Conservation (phyloP, 2,888 invertebrate species). For the Orthosia cruda region DNA sequence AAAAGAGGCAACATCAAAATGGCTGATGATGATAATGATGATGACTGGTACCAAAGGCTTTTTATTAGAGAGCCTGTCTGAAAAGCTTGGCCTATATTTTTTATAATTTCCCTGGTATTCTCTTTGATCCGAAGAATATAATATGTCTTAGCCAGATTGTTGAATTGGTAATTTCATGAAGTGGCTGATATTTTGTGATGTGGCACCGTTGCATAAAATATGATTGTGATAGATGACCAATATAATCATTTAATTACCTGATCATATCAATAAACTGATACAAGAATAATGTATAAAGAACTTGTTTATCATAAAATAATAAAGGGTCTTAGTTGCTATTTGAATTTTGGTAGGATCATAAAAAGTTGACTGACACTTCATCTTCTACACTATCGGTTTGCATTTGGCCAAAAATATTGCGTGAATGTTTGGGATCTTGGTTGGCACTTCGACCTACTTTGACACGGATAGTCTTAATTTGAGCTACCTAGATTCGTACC, state of each 20-base stretch:
- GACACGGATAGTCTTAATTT: not conserved
- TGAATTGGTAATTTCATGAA: not conserved
- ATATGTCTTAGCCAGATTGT: not conserved
- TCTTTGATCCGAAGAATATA: not conserved
- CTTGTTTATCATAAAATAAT: too few species aligned
- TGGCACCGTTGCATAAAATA: not conserved
- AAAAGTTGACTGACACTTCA: not conserved
- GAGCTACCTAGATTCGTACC: conserved; percentile 72
- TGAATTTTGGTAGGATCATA: too few species aligned
- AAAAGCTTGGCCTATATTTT: not conserved
- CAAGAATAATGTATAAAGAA: too few species aligned
- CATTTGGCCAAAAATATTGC: not conserved
- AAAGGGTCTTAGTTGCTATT: too few species aligned
- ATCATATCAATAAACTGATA: too few species aligned
- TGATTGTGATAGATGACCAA: not conserved
- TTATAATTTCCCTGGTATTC: not conserved
- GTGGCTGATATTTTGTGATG: not conserved
- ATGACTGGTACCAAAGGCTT: not conserved
- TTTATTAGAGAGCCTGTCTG: not conserved
- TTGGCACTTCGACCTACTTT: not conserved
- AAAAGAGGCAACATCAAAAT: too few species aligned
- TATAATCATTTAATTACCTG: not conserved
- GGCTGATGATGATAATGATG: too few species aligned
- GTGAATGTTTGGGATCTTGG: not conserved
- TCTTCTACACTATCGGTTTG: not conserved